Percentiles rank a stretch among this genome's conserved stretches.
These are phyloP conservation scores for Adineta ricciae DNA, from an alignment of 2,888 invertebrate species.

Conservation along the genomic window DNA sequence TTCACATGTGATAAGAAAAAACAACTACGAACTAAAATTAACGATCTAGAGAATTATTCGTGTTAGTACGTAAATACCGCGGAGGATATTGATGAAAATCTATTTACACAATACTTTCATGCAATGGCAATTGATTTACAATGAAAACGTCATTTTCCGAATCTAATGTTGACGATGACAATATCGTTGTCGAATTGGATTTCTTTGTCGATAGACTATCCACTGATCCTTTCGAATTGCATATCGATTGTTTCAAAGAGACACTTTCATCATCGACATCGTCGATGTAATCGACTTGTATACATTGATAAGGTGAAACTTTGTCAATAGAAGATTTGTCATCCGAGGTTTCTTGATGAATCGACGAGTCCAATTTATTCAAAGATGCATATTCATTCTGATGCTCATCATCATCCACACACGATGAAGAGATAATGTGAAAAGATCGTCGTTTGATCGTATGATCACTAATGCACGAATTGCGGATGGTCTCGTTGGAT, in stretches of 20 bases:
- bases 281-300: not conserved
- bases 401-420: not conserved
- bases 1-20: too few relatives aligned
- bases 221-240: not conserved
- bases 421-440: not conserved
- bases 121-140: not conserved
- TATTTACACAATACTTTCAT: constrained; percentile 5
- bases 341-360: not conserved
- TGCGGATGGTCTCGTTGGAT: not conserved
- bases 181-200: not conserved
- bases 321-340: not conserved
- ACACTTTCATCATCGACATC: not conserved
- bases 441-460: not conserved
- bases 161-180: not conserved
- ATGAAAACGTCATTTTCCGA: not conserved
- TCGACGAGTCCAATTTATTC: not conserved
- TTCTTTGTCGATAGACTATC: not conserved
- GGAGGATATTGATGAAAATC: not conserved
- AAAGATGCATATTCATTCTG: not conserved
- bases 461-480: not conserved
- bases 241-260: not conserved
- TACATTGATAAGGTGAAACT: not conserved
- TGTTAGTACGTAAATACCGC: not conserved
- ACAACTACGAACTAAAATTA: not conserved
- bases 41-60: not conserved